Evolutionary conservation across 2,113 vertebrate genomes (phyloP).

Genomic region (Anarhynchus alexandrinus): DNA sequence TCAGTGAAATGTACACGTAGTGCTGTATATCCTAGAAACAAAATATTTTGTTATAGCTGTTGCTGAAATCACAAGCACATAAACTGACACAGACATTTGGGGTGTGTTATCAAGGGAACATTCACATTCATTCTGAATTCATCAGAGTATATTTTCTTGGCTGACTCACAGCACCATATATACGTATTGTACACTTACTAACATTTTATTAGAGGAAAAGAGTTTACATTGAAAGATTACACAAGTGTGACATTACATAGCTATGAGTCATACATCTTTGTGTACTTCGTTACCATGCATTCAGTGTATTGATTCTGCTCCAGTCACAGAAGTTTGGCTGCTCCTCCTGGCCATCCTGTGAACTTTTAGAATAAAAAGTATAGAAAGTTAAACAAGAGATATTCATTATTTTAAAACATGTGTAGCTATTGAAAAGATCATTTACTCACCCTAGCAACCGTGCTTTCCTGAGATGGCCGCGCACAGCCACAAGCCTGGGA

Average conservation of each 20-base stretch:
- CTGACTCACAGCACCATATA: slow-evolving; percentile 15
- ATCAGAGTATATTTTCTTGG: slow-evolving; percentile 46
- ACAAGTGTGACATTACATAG: slow-evolving; percentile 61
- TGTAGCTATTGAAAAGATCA: not conserved
- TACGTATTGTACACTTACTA: not conserved
- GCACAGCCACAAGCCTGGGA: not conserved
- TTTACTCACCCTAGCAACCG: not conserved
- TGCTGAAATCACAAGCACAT: slow-evolving; percentile 56
- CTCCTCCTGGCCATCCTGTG: slow-evolving; percentile 46
- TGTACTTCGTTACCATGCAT: slow-evolving; percentile 59
- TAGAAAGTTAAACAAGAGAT: not conserved
- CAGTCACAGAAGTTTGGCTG: slow-evolving; percentile 48
- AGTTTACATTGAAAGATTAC: slow-evolving; percentile 46
- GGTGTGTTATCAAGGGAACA: slow-evolving; percentile 35
- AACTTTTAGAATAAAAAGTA: slow-evolving; percentile 17
- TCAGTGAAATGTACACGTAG: not conserved
- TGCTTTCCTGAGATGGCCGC: not conserved
- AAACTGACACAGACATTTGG: not conserved
- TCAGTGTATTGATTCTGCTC: slow-evolving; percentile 38
- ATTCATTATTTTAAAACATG: not conserved
- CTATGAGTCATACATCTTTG: slow-evolving; percentile 63
- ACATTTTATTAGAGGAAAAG: slow-evolving; percentile 53
- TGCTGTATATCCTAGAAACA: slow-evolving; percentile 61
- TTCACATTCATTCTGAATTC: slow-evolving; percentile 63
- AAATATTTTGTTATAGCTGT: slow-evolving; percentile 59